Conservation (phyloP, 2,888 invertebrate genomes). For the Drosophila neoperkinsi region DNA sequence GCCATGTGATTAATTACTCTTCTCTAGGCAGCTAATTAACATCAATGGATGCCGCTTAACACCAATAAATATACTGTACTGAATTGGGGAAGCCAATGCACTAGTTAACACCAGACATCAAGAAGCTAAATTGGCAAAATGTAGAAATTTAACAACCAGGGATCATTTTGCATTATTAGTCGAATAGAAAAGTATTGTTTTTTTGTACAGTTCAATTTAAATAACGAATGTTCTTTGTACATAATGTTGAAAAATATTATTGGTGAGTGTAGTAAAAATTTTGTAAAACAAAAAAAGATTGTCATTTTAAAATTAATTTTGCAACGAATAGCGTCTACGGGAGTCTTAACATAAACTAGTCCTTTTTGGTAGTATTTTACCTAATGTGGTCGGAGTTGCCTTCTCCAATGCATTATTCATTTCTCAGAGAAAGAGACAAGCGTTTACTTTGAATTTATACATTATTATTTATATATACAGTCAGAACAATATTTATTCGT, state of each 20-base stretch:
- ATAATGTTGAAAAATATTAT: neutral
- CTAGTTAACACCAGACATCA: neutral
- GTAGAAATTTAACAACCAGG: neutral
- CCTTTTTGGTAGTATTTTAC: neutral
- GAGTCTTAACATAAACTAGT: neutral
- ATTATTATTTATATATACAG: neutral
- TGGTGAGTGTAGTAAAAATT: neutral
- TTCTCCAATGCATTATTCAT: neutral
- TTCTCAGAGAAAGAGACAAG: neutral
- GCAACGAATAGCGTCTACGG: neutral
- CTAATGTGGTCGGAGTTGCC: neutral
- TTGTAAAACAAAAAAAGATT: neutral
- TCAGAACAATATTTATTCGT: neutral
- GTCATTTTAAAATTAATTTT: neutral
- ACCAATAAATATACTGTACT: conserved; percentile 12
- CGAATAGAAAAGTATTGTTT: neutral
- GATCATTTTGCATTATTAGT: neutral
- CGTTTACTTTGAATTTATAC: neutral
- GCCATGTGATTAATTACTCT: conserved; percentile 49
- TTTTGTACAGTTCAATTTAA: neutral
- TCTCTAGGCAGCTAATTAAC: conserved; percentile 44
- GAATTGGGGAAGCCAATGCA: neutral
- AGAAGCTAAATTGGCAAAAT: conserved; percentile 12
- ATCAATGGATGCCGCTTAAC: conserved; percentile 34
- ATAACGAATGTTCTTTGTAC: neutral